phyloP scores from a whole-genome alignment of 92 coral and sea anemone species.

The Epizoanthus ramosus region DNA sequence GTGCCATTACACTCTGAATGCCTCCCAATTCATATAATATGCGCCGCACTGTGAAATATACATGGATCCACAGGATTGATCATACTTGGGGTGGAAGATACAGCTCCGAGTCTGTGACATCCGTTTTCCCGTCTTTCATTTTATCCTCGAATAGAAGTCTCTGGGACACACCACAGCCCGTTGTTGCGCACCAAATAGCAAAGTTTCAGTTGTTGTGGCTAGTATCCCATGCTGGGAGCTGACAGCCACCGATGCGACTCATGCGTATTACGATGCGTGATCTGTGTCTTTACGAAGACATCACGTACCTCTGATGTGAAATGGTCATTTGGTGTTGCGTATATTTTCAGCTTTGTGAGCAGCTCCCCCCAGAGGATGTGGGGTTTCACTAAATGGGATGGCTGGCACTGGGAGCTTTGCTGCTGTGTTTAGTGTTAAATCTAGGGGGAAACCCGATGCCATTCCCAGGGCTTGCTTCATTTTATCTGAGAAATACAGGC shows the following conservation, averaged over 20 bases:
- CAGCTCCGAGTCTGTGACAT: not conserved
- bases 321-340: no score
- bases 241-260: slow-evolving; percentile 47
- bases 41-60: slow-evolving; percentile 43
- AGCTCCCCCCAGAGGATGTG: not conserved
- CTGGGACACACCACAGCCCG: slow-evolving; percentile 45
- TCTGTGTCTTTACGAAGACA: no score
- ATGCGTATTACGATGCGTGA: not conserved
- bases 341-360: no score
- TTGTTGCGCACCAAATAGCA: slow-evolving; percentile 53
- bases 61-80: slow-evolving; percentile 41
- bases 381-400: not conserved
- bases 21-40: slow-evolving; percentile 45
- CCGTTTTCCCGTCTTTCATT: not conserved
- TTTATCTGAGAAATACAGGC: not conserved
- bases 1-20: slow-evolving; percentile 14
- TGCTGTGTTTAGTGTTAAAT: not conserved
- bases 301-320: no score
- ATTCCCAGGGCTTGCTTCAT: not conserved
- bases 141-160: not conserved
- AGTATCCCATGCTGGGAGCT: slow-evolving; percentile 49
- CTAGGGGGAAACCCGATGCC: not conserved
- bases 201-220: slow-evolving; percentile 64
- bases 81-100: not conserved
- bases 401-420: not conserved